These are phyloP conservation scores for Athalia cordata DNA, from an alignment of 2,888 invertebrate species.

Conservation along the genomic window DNA sequence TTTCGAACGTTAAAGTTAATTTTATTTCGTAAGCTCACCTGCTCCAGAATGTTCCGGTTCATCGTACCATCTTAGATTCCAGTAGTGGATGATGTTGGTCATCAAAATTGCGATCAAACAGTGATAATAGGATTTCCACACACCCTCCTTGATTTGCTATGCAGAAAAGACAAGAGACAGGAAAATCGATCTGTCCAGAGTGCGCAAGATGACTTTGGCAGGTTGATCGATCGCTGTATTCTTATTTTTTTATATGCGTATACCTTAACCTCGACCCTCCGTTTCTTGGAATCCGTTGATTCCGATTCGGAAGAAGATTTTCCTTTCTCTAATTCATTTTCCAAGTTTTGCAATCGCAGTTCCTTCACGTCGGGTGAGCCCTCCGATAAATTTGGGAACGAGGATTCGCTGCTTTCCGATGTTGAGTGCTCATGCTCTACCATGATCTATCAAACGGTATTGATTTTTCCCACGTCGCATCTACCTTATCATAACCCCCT, in stretches of 20 bases:
- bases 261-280: slow-evolving; percentile 2
- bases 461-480: too few relatives aligned
- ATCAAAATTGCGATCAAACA: slow-evolving; percentile 13
- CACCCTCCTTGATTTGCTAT: slow-evolving; percentile 7
- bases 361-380: slow-evolving; percentile 5
- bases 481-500: too few relatives aligned
- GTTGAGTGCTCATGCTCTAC: background rate
- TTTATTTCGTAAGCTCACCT: background rate
- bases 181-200: background rate
- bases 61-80: slow-evolving; percentile 1
- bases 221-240: background rate
- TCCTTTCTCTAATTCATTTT: slow-evolving; percentile 1
- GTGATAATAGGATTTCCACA: slow-evolving; percentile 23
- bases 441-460: background rate
- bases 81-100: slow-evolving; percentile 11
- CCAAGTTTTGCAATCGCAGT: background rate
- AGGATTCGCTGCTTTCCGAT: background rate
- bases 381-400: background rate
- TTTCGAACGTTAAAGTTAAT: background rate
- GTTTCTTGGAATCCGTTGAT: background rate
- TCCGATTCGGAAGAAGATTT: slow-evolving; percentile 13
- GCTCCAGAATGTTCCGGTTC: background rate
- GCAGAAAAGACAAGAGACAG: background rate
- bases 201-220: background rate
- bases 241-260: background rate